A percentile compares a stretch with the other conserved stretches of the same genome.
These are phyloP conservation scores for Elymnias hypermnestra DNA, from an alignment of 1,140 invertebrate genomes.

Conservation along the genomic window DNA sequence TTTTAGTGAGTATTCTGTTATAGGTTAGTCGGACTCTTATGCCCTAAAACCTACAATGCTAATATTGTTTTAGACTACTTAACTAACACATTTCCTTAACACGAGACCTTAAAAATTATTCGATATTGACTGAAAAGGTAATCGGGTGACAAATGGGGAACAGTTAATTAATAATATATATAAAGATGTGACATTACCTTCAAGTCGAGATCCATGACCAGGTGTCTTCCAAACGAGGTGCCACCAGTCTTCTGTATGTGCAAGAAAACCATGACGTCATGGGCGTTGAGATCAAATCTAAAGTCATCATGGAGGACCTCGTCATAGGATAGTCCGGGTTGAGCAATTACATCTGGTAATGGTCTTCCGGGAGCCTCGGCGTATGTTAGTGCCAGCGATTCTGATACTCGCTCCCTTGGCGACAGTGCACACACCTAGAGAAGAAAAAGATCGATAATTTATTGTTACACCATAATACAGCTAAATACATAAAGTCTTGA, in stretches of 20 bases:
- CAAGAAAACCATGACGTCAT: conserved; percentile 98
- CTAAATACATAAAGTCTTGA: too few species aligned
- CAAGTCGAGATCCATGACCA: conserved; percentile 94
- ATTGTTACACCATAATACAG: too few species aligned
- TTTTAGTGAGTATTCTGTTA: too few species aligned
- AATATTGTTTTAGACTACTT: too few species aligned
- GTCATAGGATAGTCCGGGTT: conserved; percentile 84
- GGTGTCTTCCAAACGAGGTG: conserved; percentile 95
- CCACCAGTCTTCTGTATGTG: conserved; percentile 96
- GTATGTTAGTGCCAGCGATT: conserved; percentile 61
- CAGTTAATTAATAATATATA: too few species aligned
- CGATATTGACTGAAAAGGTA: too few species aligned
- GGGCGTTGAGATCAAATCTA: conserved; percentile 90
- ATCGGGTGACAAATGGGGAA: too few species aligned
- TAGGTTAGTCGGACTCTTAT: too few species aligned
- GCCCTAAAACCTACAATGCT: too few species aligned
- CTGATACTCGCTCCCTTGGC: conserved; percentile 76
- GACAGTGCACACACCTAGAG: conserved; percentile 87
- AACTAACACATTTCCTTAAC: conserved; percentile 68
- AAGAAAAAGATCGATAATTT: too few species aligned
- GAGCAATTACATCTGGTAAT: conserved; percentile 71
- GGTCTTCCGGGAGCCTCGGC: conserved; percentile 78
- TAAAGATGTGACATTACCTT: conserved; percentile 78
- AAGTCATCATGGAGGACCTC: conserved; percentile 91
- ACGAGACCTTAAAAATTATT: too few species aligned